These are phyloP conservation scores for Limosa lapponica DNA, from an alignment of 2,797 vertebrate species.

Conservation along the genomic window DNA sequence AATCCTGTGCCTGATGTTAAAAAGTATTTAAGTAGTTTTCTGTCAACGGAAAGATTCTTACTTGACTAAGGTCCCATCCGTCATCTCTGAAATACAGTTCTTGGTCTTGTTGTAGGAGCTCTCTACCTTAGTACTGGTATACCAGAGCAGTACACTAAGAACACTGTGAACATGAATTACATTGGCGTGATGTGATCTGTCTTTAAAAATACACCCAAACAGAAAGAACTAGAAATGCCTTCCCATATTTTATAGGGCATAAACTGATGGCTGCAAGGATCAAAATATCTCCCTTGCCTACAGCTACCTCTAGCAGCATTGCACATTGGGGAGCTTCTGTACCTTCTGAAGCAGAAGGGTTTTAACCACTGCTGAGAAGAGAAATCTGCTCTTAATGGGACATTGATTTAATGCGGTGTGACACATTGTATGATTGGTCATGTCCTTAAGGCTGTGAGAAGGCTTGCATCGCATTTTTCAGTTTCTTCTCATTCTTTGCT, in stretches of 20 bases:
- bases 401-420: conserved; percentile 13
- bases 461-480: not conserved
- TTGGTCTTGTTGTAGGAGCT: not conserved
- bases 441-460: conserved; percentile 18
- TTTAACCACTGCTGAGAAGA: not conserved
- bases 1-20: not conserved
- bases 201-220: not conserved
- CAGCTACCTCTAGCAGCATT: conserved; percentile 12
- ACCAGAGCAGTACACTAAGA: not conserved
- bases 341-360: conserved; percentile 20
- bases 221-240: not conserved
- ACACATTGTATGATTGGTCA: not conserved
- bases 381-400: not conserved
- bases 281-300: conserved; percentile 10
- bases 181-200: not conserved
- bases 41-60: not conserved
- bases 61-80: not conserved
- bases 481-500: not conserved
- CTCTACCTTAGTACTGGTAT: not conserved
- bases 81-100: not conserved
- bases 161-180: not conserved
- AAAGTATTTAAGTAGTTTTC: not conserved
- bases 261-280: conserved; percentile 11
- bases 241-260: not conserved
- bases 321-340: not conserved